phyloP scores from a whole-genome alignment of 2,888 invertebrate species.

The Hylaea fasciaria region DNA sequence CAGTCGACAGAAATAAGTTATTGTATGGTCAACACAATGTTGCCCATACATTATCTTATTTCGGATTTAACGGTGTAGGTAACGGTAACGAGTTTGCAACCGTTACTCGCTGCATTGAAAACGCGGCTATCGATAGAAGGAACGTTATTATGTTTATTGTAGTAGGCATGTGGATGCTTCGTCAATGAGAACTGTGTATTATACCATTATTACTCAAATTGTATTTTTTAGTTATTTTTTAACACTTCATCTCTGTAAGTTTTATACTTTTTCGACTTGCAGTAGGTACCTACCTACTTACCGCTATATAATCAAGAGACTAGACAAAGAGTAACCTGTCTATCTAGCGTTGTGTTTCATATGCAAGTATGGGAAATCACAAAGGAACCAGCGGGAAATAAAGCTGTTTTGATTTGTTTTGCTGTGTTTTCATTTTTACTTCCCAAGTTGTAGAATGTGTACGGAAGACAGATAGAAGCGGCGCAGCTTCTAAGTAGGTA shows the following conservation, averaged over 20 bases:
- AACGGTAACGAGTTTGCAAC: too few species aligned
- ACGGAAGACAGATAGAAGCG: too few species aligned
- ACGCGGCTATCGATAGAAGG: too few species aligned
- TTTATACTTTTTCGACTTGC: conserved; percentile 35
- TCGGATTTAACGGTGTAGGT: too few species aligned
- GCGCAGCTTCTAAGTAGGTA: too few species aligned
- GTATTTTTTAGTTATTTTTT: conserved; percentile 48
- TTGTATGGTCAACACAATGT: too few species aligned
- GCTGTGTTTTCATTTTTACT: conserved; percentile 57
- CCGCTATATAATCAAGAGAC: conserved; percentile 17
- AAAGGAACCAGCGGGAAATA: conserved; percentile 79
- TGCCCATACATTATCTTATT: too few species aligned
- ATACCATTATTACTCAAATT: conserved; percentile 31
- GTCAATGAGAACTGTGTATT: conserved; percentile 7
- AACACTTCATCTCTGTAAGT: conserved; percentile 31
- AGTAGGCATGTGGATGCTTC: conserved; percentile 8
- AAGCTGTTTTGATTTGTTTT: conserved; percentile 83
- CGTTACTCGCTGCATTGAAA: too few species aligned
- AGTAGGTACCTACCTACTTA: conserved; percentile 14
- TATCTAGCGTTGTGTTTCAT: conserved; percentile 64
- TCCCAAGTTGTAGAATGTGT: too few species aligned
- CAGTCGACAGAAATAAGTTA: too few species aligned
- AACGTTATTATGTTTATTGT: too few species aligned
- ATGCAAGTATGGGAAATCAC: conserved; percentile 72
- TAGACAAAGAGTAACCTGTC: conserved; percentile 48